Base-by-base conservation (phyloP, 2,113 vertebrate species). In the Coregonus clupeaformis region DNA sequence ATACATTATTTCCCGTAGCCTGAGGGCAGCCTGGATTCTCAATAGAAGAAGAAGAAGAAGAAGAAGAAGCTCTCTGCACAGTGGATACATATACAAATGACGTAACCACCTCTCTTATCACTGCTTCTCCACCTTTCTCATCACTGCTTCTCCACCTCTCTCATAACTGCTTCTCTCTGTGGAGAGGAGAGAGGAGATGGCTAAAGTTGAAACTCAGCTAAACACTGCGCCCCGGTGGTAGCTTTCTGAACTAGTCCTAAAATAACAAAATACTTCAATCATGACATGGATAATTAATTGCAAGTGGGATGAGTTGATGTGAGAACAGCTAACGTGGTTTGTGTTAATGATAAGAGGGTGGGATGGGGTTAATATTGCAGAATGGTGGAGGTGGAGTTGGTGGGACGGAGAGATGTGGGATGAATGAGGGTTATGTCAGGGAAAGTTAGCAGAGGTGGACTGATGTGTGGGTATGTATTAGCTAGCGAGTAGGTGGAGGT, bases 11-110 rank as follows among this genome's bases (percentile, higher is more conserved):
- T 60, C 85, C 71, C 78, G 11, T 47, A 76, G 29, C 86, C 18
- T 14, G 36, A 12, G 81, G 83, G 85, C 71, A 42, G 78, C 73
- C 36, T 81, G 82, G 72, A 80, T 85, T 87, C 87, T 90, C 89
- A 90, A 90, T 89, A 90, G 84, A 42, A 42, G 32, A 36, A 81
- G 47, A 14, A 49, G 47, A n/a, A n/a, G n/a, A n/a, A n/a, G n/a
- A 36, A 36, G 32, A 36, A 81, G 47, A 14, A 49, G 47, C 47
- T 49, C 11, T 73, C 77, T 82, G 76, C 77, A 78, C 45, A 45
- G 80, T 81, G 83, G 75, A 85, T 74, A 85, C 72, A 69, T 77
- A 88, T 86, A 85, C 81, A 90, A 89, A 90, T 89, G 75, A 87
- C 86, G 80, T 47, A 42, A 12, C 3, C 67, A 30, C 11, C 20